A percentile compares a stretch with the other conserved stretches of the same genome.
Conservation (phyloP, 2,888 invertebrate species). For the Phalera bucephala region DNA sequence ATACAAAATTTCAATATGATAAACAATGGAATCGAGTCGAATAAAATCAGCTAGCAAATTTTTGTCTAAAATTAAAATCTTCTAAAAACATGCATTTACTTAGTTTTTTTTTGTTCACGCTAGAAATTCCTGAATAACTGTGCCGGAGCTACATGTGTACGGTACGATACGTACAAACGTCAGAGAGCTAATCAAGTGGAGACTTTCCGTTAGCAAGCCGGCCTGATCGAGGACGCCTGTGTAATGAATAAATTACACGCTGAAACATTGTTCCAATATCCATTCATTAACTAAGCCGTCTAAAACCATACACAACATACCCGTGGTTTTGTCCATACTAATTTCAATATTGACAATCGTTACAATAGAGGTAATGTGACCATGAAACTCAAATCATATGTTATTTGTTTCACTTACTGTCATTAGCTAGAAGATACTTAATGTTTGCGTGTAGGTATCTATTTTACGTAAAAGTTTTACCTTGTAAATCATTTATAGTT, state of each 20-base stretch:
- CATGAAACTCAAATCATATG: constrained; percentile 53
- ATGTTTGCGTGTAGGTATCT: too few species aligned
- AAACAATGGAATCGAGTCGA: too few species aligned
- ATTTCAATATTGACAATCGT: constrained; percentile 74
- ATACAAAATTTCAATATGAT: too few species aligned
- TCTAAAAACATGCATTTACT: too few species aligned
- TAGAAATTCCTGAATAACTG: too few species aligned
- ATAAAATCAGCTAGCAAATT: too few species aligned
- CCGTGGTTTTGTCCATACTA: constrained; percentile 51
- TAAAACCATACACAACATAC: constrained; percentile 44
- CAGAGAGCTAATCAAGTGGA: constrained; percentile 63
- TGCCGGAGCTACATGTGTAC: constrained; percentile 31
- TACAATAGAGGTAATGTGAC: constrained; percentile 44
- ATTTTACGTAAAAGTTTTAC: too few species aligned
- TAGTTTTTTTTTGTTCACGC: too few species aligned
- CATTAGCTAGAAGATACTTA: too few species aligned
- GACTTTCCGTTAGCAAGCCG: constrained; percentile 69
- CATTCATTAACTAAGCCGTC: constrained; percentile 70
- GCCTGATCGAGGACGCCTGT: constrained; percentile 77
- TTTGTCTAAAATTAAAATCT: too few species aligned
- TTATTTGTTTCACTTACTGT: constrained; percentile 47
- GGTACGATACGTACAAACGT: constrained; percentile 30
- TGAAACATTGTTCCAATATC: constrained; percentile 78
- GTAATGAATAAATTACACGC: constrained; percentile 83
- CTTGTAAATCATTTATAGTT: too few species aligned